Conservation (phyloP, 2,888 invertebrate genomes). For the Cremastinae sp. region DNA sequence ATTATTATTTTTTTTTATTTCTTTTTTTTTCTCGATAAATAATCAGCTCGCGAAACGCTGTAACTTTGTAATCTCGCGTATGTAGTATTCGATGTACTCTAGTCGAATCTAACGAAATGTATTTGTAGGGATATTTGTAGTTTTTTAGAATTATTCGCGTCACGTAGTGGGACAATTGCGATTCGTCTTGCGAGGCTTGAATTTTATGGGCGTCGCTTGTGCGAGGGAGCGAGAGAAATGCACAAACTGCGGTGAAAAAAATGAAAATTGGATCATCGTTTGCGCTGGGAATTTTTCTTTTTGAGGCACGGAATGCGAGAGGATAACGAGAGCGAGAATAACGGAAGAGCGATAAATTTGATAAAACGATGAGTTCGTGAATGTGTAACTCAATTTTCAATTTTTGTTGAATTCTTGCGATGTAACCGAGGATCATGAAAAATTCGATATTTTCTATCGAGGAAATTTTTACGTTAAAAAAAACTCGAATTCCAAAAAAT, state of each 20-base stretch:
- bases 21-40: slow-evolving; percentile 14
- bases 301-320: too few species aligned
- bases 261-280: too few species aligned
- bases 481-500: too few species aligned
- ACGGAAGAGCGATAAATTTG: background rate
- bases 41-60: slow-evolving; percentile 39
- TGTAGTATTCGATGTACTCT: slow-evolving; percentile 61
- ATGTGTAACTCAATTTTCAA: too few species aligned
- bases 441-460: background rate
- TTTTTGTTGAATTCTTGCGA: background rate
- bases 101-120: slow-evolving; percentile 61
- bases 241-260: too few species aligned
- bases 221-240: too few species aligned
- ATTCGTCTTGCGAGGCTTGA: too few species aligned
- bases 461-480: too few species aligned
- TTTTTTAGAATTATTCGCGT: slow-evolving; percentile 12
- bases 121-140: slow-evolving; percentile 32
- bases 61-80: slow-evolving; percentile 55
- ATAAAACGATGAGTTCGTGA: too few species aligned
- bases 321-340: background rate
- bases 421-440: background rate
- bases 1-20: slow-evolving; percentile 19
- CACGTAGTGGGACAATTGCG: background rate
- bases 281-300: too few species aligned
- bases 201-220: too few species aligned